Evolutionary conservation across 2,888 invertebrate genomes (phyloP).

Genomic region (Xylocampa areola): DNA sequence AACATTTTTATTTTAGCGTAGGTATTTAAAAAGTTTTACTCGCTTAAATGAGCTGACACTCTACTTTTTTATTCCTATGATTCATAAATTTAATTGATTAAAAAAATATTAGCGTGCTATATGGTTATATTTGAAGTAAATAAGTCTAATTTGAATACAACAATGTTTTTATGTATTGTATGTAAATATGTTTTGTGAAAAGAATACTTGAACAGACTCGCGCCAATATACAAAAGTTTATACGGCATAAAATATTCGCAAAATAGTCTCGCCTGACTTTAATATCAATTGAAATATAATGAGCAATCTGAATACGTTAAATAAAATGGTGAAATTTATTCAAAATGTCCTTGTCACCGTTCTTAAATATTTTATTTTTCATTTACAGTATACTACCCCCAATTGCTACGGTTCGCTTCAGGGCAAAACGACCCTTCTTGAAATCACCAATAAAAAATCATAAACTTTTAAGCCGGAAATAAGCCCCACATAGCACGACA

Average conservation of each 20-base stretch:
- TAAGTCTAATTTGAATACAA: conserved; percentile 24
- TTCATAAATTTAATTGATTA: not conserved
- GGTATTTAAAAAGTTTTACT: too few species aligned
- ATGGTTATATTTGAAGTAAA: conserved; percentile 5
- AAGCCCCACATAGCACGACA: conserved; percentile 19
- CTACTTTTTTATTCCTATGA: not conserved
- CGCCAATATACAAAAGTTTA: conserved; percentile 6
- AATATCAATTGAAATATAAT: conserved; percentile 12
- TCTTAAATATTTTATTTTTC: not conserved
- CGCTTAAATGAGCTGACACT: too few species aligned
- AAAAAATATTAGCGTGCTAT: conserved; percentile 11
- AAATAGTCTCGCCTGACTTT: not conserved
- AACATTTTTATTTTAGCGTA: too few species aligned
- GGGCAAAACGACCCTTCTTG: conserved; percentile 31
- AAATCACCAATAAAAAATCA: conserved; percentile 40
- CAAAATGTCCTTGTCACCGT: not conserved
- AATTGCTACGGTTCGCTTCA: conserved; percentile 36
- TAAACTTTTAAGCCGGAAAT: conserved; percentile 36
- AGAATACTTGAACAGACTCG: conserved; percentile 28
- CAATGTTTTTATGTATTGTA: conserved; percentile 34
- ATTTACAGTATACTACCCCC: conserved; percentile 24
- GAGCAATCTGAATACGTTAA: conserved; percentile 13
- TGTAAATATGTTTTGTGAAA: conserved; percentile 31
- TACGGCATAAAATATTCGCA: not conserved
- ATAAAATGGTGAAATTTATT: conserved; percentile 7